A percentile compares a stretch with the other conserved stretches of the same genome.
Conservation (phyloP, 2,797 vertebrate species). For the Acanthis flammea region DNA sequence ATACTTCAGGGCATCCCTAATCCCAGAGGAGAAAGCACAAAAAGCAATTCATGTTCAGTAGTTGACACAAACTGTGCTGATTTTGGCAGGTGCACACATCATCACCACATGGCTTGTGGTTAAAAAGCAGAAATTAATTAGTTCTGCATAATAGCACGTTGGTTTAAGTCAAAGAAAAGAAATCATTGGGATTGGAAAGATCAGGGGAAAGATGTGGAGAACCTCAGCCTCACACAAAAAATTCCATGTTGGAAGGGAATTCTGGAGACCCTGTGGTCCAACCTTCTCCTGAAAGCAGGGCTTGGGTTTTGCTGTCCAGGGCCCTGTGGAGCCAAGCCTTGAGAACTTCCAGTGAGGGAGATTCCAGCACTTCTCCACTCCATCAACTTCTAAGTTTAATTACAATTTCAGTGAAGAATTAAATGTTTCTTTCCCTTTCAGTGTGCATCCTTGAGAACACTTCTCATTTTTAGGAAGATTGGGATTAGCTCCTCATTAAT, state of each 20-base stretch:
- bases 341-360: neutral
- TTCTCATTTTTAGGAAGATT: neutral
- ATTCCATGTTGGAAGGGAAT: neutral
- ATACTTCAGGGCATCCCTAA: constrained; percentile 88
- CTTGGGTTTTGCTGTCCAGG: neutral
- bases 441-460: neutral
- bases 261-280: neutral
- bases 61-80: neutral
- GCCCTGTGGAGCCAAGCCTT: neutral
- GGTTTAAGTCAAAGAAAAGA: neutral
- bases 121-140: neutral
- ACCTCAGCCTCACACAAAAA: neutral
- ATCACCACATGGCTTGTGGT: neutral
- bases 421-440: neutral
- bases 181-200: neutral
- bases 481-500: neutral
- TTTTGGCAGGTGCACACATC: neutral
- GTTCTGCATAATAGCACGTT: neutral
- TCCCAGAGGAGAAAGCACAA: neutral
- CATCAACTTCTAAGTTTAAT: neutral
- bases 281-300: neutral
- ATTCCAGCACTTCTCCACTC: neutral
- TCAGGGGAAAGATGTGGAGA: neutral
- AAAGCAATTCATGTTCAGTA: neutral
- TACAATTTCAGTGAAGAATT: neutral